Percentiles rank a stretch among this genome's conserved stretches.
phyloP scores from a whole-genome alignment of 2,888 invertebrate species.

The Callosobruchus maculatus region DNA sequence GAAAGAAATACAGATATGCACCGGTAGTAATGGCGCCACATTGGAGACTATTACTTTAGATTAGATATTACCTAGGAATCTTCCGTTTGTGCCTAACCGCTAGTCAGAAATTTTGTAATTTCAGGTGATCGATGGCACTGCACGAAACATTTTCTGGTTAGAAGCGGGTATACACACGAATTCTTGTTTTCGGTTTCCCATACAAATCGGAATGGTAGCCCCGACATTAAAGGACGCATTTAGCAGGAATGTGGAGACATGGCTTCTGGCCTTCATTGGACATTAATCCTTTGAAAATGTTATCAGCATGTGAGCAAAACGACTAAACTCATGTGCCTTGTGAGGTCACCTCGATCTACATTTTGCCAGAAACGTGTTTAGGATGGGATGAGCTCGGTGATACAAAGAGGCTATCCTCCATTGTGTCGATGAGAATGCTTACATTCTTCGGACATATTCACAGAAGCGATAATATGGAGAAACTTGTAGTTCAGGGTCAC shows the following conservation, averaged over 20 bases:
- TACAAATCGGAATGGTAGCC: neutral
- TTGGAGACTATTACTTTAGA: neutral
- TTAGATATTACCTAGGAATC: neutral
- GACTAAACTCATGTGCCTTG: too few species aligned
- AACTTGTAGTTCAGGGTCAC: too few species aligned
- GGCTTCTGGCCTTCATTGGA: neutral
- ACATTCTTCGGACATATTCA: too few species aligned
- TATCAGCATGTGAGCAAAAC: neutral
- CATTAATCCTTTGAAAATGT: neutral
- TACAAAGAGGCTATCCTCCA: too few species aligned
- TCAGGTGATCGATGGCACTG: neutral
- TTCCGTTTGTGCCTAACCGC: neutral
- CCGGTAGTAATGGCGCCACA: neutral
- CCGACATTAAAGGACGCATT: neutral
- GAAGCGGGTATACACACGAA: neutral
- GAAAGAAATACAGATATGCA: neutral
- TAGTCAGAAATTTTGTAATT: neutral
- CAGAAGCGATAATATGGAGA: too few species aligned
- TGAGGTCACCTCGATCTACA: too few species aligned
- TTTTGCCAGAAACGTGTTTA: too few species aligned
- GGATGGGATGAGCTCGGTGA: too few species aligned
- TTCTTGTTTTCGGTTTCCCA: neutral
- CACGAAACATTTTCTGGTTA: neutral
- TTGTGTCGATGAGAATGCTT: too few species aligned
- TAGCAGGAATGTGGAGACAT: neutral